Conservation (phyloP, 2,113 vertebrate genomes). For the Mionectes macconnelli region DNA sequence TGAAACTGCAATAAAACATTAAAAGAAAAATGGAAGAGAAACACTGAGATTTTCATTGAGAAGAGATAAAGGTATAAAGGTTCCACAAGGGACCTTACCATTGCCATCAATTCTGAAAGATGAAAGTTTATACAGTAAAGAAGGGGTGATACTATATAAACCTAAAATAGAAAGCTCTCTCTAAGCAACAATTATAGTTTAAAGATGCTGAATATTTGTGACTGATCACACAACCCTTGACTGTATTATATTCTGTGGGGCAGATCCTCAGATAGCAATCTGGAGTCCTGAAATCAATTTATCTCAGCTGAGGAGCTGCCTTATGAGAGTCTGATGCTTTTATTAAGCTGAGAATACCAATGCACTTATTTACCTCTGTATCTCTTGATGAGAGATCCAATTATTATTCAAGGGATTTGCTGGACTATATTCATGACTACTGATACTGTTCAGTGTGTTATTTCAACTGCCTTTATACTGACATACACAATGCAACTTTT, state of each 20-base stretch:
- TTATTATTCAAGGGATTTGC: conserved; percentile 1
- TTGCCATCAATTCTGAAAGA: neutral
- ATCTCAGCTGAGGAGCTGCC: neutral
- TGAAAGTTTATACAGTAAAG: neutral
- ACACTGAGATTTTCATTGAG: neutral
- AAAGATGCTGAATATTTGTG: neutral
- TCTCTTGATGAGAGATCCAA: neutral
- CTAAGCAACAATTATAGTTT: neutral
- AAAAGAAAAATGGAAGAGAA: neutral
- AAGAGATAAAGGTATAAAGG: neutral
- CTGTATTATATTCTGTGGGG: neutral
- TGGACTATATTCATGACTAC: neutral
- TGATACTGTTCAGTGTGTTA: neutral
- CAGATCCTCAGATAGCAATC: neutral
- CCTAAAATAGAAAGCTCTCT: neutral
- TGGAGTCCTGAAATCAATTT: neutral
- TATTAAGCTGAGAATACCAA: neutral
- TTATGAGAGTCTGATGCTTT: neutral
- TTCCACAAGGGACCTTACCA: neutral
- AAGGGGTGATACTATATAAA: neutral
- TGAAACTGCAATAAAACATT: neutral
- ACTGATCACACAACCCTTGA: neutral
- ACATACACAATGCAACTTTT: neutral
- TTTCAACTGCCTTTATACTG: neutral
- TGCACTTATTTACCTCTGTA: neutral